Evolutionary conservation across 2,888 invertebrate genomes (phyloP), one percentile per base, ranked within the genome.

Genomic region (Mycalesis mineus): DNA sequence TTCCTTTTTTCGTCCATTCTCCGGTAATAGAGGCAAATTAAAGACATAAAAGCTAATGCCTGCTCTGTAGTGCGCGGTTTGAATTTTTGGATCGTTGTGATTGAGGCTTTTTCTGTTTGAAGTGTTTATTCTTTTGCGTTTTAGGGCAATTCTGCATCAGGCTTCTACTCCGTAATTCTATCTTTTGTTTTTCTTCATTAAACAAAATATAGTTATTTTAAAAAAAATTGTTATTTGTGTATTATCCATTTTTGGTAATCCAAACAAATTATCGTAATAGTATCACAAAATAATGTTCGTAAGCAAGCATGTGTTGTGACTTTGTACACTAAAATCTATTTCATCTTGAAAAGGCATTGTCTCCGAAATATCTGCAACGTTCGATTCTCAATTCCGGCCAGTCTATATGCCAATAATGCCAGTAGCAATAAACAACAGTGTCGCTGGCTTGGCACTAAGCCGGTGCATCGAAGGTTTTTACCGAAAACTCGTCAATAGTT

Each of bases 11-110:
- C 66, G 68, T 55, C 65, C 74, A 71, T 71, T 75, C 73, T 68
- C 65, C 68, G 70, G 72, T 74, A 78, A 82, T 75, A 78, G 73
- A 74, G 70, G 74, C 81, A 84, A 85, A 86, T 84, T 86, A 86
- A 79, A 80, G 75, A 70, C 73, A 80, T 82, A 81, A 84, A 81
- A 78, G 76, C 75, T 70, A 78, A 86, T 48, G 56, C 60, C 63
- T 59, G 61, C 61, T 62, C 54, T 56, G 63, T 53, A 47, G n/a
- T 55, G 56, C 52, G 61, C 59, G 59, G 59, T 54, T 64, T 62
- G 62, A 62, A 66, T 67, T 67, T n/a, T 14, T 31, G 8, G 17
- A 42, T 52, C 15, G 15, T 14, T 31, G 17, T 22, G 11, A 37
- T 0, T 14, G 8, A 40, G 11, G 6, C 9, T 36, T 36, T 36